Evolutionary conservation across 2,797 vertebrate species (phyloP).

Genomic region (Lophotriccus pileatus): DNA sequence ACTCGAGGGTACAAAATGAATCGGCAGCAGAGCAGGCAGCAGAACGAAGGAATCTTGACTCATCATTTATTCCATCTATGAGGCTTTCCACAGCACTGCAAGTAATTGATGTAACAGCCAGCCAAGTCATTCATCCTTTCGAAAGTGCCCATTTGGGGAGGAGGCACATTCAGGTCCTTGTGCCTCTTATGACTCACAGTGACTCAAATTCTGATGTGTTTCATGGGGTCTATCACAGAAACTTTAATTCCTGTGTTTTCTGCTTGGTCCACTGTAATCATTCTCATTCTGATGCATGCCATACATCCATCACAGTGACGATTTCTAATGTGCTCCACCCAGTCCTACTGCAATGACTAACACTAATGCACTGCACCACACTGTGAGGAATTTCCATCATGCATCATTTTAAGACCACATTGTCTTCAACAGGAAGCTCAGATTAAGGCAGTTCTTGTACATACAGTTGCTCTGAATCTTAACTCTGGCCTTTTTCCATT

Average conservation of each 20-base stretch:
- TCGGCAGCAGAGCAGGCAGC: constrained; percentile 9
- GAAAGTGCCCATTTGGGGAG: background rate
- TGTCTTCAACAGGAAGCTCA: background rate
- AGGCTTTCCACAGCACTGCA: background rate
- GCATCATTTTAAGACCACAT: constrained; percentile 29
- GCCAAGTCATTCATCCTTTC: background rate
- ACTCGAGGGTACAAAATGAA: background rate
- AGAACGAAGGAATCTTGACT: constrained; percentile 5
- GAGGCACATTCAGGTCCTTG: background rate
- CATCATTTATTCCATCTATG: background rate
- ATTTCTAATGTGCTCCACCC: background rate
- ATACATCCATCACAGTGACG: background rate
- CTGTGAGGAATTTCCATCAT: constrained; percentile 42
- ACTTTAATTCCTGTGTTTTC: background rate
- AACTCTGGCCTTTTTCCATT: background rate
- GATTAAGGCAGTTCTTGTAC: constrained; percentile 2
- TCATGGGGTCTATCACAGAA: background rate
- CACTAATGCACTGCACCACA: constrained; percentile 28
- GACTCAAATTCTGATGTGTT: constrained; percentile 10
- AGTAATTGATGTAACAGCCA: background rate
- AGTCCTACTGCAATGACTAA: constrained; percentile 34
- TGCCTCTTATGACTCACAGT: background rate
- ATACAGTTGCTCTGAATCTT: background rate
- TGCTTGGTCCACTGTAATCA: background rate
- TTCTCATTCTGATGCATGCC: background rate